Percentiles rank a stretch among this genome's conserved stretches.
These are phyloP conservation scores for Ryuthela nishihirai DNA, from an alignment of 2,888 invertebrate genomes.

Conservation along the genomic window DNA sequence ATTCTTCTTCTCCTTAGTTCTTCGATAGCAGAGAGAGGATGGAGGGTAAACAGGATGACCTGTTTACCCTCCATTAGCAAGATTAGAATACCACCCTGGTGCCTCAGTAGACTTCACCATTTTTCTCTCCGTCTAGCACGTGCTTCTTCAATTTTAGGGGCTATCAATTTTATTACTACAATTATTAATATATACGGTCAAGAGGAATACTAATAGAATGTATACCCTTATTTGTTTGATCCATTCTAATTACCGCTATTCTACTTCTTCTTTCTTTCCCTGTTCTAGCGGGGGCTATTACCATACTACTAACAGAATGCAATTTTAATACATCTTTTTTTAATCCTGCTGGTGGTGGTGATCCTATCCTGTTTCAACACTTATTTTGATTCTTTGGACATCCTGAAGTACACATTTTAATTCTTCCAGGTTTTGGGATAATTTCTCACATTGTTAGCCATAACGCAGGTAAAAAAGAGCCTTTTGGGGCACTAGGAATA, in stretches of 20 bases:
- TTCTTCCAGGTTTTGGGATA: constrained; percentile 76
- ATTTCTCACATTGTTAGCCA: constrained; percentile 72
- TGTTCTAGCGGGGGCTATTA: constrained; percentile 73
- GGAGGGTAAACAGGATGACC: constrained; percentile 77
- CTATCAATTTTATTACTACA: constrained; percentile 75
- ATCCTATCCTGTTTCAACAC: constrained; percentile 76
- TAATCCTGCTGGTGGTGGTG: constrained; percentile 71
- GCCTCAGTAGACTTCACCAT: constrained; percentile 70
- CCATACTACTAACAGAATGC: constrained; percentile 72
- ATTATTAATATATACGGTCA: constrained; percentile 67
- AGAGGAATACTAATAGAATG: constrained; percentile 58
- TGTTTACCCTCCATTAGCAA: constrained; percentile 66
- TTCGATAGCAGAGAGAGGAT: constrained; percentile 64
- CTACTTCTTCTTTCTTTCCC: constrained; percentile 66
- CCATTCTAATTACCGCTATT: constrained; percentile 63
- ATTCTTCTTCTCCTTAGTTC: constrained; percentile 62
- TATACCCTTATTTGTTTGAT: constrained; percentile 69
- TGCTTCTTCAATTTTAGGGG: constrained; percentile 66
- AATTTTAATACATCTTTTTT: constrained; percentile 78
- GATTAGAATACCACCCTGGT: constrained; percentile 62
- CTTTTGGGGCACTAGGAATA: constrained; percentile 68
- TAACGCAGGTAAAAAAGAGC: constrained; percentile 70
- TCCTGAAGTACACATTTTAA: constrained; percentile 81
- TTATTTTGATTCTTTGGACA: constrained; percentile 86
- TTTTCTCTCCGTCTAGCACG: constrained; percentile 71